Conservation (phyloP, 2,113 vertebrate genomes). For the Limanda limanda region DNA sequence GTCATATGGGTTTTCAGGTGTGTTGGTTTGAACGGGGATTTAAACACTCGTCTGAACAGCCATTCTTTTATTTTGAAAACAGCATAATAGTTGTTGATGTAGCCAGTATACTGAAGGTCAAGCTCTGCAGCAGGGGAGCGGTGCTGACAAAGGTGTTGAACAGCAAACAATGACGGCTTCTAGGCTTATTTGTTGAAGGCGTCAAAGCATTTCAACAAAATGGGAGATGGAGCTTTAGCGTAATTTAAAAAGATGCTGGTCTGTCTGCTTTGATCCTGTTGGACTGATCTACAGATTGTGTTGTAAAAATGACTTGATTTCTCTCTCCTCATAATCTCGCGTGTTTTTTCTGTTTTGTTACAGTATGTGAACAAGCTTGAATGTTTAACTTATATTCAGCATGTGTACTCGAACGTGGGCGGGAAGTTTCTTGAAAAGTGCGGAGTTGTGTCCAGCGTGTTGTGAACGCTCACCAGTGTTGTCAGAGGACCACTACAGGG, state of each 20-base stretch:
- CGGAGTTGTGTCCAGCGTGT: background rate
- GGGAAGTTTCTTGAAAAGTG: background rate
- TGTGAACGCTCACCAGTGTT: slow-evolving; percentile 4
- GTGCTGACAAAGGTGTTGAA: background rate
- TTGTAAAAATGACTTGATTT: background rate
- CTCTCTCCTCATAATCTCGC: background rate
- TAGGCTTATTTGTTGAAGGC: background rate
- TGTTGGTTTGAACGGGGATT: too few species aligned
- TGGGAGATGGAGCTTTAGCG: too few species aligned
- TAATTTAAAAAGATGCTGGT: background rate
- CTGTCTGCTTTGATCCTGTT: background rate
- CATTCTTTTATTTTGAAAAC: background rate
- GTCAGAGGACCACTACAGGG: background rate
- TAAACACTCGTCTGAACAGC: too few species aligned
- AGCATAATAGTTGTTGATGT: background rate
- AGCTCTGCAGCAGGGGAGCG: background rate
- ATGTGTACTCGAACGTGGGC: slow-evolving; percentile 4
- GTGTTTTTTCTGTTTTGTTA: slow-evolving; percentile 36
- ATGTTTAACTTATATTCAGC: slow-evolving; percentile 63
- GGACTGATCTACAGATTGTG: too few species aligned
- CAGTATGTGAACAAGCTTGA: slow-evolving; percentile 47
- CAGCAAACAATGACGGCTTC: background rate
- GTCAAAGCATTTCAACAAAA: background rate
- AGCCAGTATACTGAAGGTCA: background rate
- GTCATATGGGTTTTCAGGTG: too few species aligned